Percentiles rank a stretch among this genome's conserved stretches.
These are phyloP conservation scores for Lethenteron camtschaticum DNA, from an alignment of 2,113 vertebrate genomes.

Conservation along the genomic window DNA sequence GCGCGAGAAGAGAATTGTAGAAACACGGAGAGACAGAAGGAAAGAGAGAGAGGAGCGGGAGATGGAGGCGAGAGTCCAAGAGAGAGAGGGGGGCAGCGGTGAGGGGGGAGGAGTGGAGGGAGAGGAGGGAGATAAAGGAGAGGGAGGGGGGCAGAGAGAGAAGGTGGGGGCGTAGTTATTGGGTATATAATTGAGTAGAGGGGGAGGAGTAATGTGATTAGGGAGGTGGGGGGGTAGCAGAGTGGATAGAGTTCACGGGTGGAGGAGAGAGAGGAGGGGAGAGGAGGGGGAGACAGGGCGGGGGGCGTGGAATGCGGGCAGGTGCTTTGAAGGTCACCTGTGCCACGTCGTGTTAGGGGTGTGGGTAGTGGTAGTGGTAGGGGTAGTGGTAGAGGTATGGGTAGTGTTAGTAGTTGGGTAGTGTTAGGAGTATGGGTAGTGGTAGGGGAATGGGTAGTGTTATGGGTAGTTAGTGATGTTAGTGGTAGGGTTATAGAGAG, in stretches of 20 bases:
- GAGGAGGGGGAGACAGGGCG: background rate
- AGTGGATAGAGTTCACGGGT: constrained; percentile 16
- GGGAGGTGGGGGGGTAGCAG: constrained; percentile 9
- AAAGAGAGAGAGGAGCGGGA: background rate
- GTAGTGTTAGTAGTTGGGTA: no score
- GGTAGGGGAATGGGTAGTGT: no score
- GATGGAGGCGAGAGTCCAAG: background rate
- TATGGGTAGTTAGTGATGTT: no score
- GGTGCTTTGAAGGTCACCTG: no score
- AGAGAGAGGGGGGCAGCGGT: background rate
- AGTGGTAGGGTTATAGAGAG: no score
- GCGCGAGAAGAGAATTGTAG: background rate
- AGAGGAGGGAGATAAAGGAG: background rate
- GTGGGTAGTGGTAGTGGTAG: no score
- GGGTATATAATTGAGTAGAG: background rate
- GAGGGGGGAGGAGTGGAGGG: background rate
- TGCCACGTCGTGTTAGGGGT: no score
- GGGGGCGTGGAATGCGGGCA: background rate
- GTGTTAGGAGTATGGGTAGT: no score
- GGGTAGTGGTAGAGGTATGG: no score
- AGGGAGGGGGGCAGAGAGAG: constrained; percentile 5
- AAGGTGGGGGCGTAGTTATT: background rate
- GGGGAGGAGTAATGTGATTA: constrained; percentile 11
- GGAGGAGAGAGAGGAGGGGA: constrained; percentile 5
- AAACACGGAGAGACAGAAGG: background rate